Evolutionary conservation across 2,888 invertebrate genomes (phyloP).

Genomic region (Myathropa florea): DNA sequence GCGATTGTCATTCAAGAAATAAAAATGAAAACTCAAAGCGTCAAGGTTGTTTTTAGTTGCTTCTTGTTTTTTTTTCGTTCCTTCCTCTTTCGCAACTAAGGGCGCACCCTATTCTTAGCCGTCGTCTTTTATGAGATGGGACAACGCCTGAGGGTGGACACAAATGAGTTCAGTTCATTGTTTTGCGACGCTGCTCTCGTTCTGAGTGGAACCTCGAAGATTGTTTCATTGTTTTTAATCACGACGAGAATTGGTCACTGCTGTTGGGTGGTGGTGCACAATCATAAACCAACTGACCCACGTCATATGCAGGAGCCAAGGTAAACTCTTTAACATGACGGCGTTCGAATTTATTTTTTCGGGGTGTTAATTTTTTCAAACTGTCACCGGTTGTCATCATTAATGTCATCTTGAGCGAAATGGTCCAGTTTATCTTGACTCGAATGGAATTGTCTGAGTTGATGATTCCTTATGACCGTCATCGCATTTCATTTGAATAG

Average conservation of each 20-base stretch:
- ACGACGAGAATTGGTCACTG: not conserved
- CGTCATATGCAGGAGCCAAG: not conserved
- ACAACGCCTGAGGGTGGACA: conserved; percentile 2
- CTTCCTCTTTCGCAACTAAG: not conserved
- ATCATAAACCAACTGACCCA: not conserved
- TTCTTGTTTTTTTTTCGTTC: not conserved
- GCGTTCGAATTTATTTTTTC: not conserved
- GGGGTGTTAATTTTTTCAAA: not conserved
- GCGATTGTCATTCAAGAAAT: not conserved
- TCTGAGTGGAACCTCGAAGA: conserved; percentile 1
- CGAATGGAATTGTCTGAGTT: no score
- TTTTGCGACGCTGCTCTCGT: not conserved
- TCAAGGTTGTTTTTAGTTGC: not conserved
- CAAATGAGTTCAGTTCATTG: conserved; percentile 18
- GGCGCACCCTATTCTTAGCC: not conserved
- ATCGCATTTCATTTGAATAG: no score
- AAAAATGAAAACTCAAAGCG: not conserved
- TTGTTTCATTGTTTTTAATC: conserved; percentile 7
- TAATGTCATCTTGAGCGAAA: no score
- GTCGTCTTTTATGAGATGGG: not conserved
- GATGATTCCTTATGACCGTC: no score
- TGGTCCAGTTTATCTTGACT: no score
- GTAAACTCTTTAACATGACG: not conserved
- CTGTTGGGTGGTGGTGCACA: not conserved
- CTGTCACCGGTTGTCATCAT: no score